Evolutionary conservation across 2,113 vertebrate species (phyloP), one percentile per base, ranked within the genome.

Genomic region (Acanthochromis polyacanthus): DNA sequence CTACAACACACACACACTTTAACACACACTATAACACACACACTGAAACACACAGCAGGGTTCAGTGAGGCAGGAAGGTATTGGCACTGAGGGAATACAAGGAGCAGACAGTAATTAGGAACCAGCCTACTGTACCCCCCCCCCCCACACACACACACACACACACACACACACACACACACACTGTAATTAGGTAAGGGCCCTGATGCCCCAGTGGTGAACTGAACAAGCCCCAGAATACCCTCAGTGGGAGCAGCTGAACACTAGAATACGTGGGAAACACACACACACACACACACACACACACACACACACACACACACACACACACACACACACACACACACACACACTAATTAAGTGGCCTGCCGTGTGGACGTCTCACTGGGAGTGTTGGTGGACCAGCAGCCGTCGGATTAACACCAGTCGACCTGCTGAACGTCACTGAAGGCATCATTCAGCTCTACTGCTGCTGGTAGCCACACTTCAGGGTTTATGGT

Each of bases 81-180:
- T 96, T 96, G 97, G 95, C 93, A 95, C 95, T 94, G 89, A 94
- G 96, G 97, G 96, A 97, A 96, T 96, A 97, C 84, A 89, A 96
- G 96, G 96, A 96, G 96, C 96, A 97, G 96, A 97, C 96, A 96
- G 95, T 97, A 98, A 98, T 98, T 98, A 99, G 96, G 94, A 95
- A 95, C 94, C 96, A 96, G 96, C 96, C 96, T 96, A 96, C 95
- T 96, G 93, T 92, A 95, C 96, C 95, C 96, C 92, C 95, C 57
- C 71, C 55, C 36, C 76, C 74, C 66, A 69, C 71, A 76, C 61
- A 65, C 60, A 71, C 60, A 68, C 56, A 72, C 57, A 75, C 48
- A 50, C 48, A 50, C 62, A 71, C 82, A 74, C 77, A 57, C 59
- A 77, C 71, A 75, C 73, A 82, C 68, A 81, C 75, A 78, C 57